Conservation (phyloP, 2,797 vertebrate genomes). For the Chaunax sp. region DNA sequence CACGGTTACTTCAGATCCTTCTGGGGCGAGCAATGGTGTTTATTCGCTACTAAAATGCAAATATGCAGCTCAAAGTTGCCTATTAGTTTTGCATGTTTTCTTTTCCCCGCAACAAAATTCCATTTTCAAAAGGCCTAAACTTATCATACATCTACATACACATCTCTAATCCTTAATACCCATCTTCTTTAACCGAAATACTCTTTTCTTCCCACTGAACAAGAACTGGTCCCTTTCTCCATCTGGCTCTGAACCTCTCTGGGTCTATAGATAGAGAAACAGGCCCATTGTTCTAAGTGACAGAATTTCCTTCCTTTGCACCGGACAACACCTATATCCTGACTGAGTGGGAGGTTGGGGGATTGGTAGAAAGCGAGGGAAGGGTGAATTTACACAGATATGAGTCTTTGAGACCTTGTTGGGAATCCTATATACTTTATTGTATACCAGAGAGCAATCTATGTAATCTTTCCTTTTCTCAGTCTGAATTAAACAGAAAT, state of each 20-base stretch:
- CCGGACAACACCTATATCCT: constrained; percentile 92
- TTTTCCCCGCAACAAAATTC: constrained; percentile 55
- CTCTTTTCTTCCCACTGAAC: constrained; percentile 31
- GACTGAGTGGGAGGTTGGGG: constrained; percentile 67
- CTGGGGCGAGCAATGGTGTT: constrained; percentile 24
- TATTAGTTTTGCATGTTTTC: constrained; percentile 22
- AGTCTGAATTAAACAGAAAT: constrained; percentile 7
- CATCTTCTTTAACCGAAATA: constrained; percentile 36
- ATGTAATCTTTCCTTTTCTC: neutral
- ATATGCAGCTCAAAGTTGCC: constrained; percentile 46
- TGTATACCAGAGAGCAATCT: constrained; percentile 8
- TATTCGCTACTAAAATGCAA: constrained; percentile 37
- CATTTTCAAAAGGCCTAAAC: constrained; percentile 63
- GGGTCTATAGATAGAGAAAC: constrained; percentile 88
- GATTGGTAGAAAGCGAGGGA: constrained; percentile 69
- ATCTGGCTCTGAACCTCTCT: constrained; percentile 69
- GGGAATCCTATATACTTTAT: constrained; percentile 6
- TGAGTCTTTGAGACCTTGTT: constrained; percentile 23
- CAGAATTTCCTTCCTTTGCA: constrained; percentile 90
- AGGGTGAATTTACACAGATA: constrained; percentile 42
- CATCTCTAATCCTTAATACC: constrained; percentile 26
- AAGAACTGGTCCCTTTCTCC: constrained; percentile 56
- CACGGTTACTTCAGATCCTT: constrained; percentile 56
- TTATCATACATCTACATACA: constrained; percentile 17
- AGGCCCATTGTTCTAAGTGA: constrained; percentile 88